Evolutionary conservation across 2,797 vertebrate genomes (phyloP).

Genomic region (Champsocephalus esox): DNA sequence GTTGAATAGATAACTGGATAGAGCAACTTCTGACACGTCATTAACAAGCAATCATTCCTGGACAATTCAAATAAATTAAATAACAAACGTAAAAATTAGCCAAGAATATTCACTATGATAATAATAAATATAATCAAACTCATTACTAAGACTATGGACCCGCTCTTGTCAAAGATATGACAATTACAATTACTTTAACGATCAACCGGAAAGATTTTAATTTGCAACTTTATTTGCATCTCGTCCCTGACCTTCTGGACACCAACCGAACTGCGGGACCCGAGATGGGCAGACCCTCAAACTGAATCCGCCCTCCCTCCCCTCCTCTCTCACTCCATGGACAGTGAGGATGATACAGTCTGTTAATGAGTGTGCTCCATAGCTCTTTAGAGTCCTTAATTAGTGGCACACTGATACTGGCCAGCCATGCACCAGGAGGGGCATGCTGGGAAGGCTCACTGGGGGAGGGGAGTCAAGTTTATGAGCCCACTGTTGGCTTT

Average conservation of each 20-base stretch:
- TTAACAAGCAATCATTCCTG: conserved; percentile 3
- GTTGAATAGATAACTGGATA: not conserved
- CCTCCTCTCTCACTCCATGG: conserved; percentile 43
- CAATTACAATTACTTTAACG: not conserved
- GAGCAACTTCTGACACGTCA: conserved; percentile 17
- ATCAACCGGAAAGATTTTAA: not conserved
- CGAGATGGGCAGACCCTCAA: conserved; percentile 48
- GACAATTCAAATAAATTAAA: not conserved
- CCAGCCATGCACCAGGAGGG: conserved; percentile 39
- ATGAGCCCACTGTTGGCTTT: conserved; percentile 38
- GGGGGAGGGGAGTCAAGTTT: conserved; percentile 46
- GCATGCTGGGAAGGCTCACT: conserved; percentile 40
- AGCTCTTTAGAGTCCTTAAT: conserved; percentile 83
- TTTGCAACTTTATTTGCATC: conserved; percentile 8
- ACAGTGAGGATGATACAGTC: conserved; percentile 81
- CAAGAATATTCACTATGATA: not conserved
- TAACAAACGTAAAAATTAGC: not conserved
- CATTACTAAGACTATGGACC: not conserved
- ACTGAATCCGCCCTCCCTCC: conserved; percentile 52
- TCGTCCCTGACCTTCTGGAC: conserved; percentile 55
- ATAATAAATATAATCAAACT: not conserved
- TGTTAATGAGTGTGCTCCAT: conserved; percentile 80
- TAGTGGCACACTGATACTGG: conserved; percentile 80
- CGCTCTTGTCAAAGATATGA: not conserved
- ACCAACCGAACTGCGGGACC: conserved; percentile 49